Evolutionary conservation across 2,797 vertebrate genomes (phyloP).

Genomic region (Lepus oiostolus): DNA sequence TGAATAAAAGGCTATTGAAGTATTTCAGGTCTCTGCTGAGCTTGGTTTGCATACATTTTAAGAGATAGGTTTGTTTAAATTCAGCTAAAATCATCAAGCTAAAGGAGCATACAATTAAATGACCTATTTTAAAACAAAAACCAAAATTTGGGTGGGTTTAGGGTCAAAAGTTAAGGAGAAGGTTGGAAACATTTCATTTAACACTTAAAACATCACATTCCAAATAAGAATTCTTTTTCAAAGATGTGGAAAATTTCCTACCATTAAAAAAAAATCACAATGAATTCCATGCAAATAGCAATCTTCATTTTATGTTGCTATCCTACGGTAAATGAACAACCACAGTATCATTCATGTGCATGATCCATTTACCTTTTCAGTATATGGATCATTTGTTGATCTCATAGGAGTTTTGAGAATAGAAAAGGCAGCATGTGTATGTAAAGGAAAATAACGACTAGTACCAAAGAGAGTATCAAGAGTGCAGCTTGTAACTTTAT

Average conservation of each 20-base stretch:
- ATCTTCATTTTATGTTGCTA: conserved; percentile 48
- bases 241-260: not conserved
- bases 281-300: conserved; percentile 58
- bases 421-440: conserved; percentile 41
- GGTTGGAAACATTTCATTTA: not conserved
- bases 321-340: conserved; percentile 41
- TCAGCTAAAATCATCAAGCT: not conserved
- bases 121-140: not conserved
- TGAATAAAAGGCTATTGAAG: conserved; percentile 54
- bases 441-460: conserved; percentile 39
- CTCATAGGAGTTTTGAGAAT: conserved; percentile 62
- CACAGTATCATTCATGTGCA: not conserved
- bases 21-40: conserved; percentile 4
- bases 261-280: conserved; percentile 12
- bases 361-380: conserved; percentile 63
- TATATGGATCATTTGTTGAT: conserved; percentile 56
- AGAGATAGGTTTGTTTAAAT: conserved; percentile 62
- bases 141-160: not conserved
- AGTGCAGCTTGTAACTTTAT: conserved; percentile 58
- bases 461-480: conserved; percentile 55
- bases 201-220: not conserved
- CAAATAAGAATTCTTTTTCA: conserved; percentile 13
- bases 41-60: conserved; percentile 24
- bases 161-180: not conserved
- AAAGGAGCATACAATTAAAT: not conserved